Evolutionary conservation across 2,113 vertebrate genomes (phyloP), one percentile per base, ranked within the genome.

Genomic region (Pseudopipra pipra): DNA sequence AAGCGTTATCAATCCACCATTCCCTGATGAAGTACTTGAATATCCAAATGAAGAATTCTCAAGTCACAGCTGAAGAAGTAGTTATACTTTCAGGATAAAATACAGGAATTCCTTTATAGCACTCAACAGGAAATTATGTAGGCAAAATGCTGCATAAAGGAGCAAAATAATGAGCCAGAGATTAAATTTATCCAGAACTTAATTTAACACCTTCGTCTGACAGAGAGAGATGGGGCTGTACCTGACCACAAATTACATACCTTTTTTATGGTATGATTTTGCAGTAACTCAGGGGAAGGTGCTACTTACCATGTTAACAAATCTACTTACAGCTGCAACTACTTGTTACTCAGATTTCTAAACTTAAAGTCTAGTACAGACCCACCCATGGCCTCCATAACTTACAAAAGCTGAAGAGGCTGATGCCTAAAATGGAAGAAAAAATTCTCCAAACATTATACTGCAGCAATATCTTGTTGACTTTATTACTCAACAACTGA

Each of bases 11-110:
- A 87, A 96, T 89, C 89, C 83, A 93, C 68, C 93, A 83, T 91
- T 97, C 63, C 88, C 83, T 91, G 35, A n/a, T 95, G 77, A 95
- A 96, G 75, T 52, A 93, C 85, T 89, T 68, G 84, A 90, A 68
- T 92, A 96, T 85, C 96, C 92, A 97, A 85, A 98, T 92, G 94
- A 97, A 98, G 93, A 96, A 97, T 97, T 97, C 95, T 94, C 93
- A 84, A 95, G 91, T 97, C 91, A 74, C 21, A 61, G 46, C 43
- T 94, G 84, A 94, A 92, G 73, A 89, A 85, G 49, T 56, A 71
- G 59, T 93, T 87, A 85, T 62, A 13, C 8, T 85, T 95, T 74
- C 76, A 85, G 35, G 55, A 79, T 93, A 91, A 91, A 97, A 88
- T 80, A 80, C 28, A 68, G 59, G 54, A 86, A 77, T 20, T 54